Evolutionary conservation across 92 coral and sea anemone genomes (phyloP).

Genomic region (Epizoanthus stellaris): DNA sequence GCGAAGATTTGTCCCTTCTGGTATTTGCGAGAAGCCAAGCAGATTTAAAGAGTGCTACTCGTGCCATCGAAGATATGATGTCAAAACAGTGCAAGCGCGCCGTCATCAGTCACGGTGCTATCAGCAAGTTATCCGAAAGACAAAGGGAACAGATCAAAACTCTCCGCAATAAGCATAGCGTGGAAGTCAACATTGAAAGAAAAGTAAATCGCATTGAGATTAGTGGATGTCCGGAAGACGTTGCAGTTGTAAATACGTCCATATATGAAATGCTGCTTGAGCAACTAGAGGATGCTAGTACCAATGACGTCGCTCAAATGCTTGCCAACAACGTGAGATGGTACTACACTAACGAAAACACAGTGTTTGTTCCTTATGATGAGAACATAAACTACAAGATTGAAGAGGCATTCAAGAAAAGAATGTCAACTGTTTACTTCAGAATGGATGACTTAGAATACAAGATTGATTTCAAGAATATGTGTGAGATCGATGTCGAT

Average conservation of each 20-base stretch:
- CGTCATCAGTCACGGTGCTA: constrained; percentile 47
- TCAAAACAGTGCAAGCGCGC: constrained; percentile 49
- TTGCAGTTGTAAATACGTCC: constrained; percentile 17
- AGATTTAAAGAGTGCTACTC: constrained; percentile 39
- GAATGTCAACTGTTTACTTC: constrained; percentile 22
- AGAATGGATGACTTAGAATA: not conserved
- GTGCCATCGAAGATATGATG: constrained; percentile 46
- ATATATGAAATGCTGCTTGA: constrained; percentile 46
- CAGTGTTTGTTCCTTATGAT: constrained; percentile 52
- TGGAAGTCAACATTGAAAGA: constrained; percentile 40
- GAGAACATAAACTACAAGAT: constrained; percentile 47
- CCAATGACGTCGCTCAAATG: constrained; percentile 59
- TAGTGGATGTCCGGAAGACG: constrained; percentile 63
- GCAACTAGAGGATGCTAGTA: constrained; percentile 46
- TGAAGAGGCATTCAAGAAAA: constrained; percentile 62
- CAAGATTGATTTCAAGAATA: constrained; percentile 37
- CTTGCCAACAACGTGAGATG: constrained; percentile 65
- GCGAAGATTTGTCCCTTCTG: constrained; percentile 7
- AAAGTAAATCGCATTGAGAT: constrained; percentile 49
- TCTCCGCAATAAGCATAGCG: constrained; percentile 14
- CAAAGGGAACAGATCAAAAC: constrained; percentile 36
- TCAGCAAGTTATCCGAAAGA: constrained; percentile 58
- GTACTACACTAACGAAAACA: constrained; percentile 41
- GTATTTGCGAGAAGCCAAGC: constrained; percentile 43
- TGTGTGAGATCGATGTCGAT: constrained; percentile 31